phyloP scores from a whole-genome alignment of 2,797 vertebrate genomes.

The Ctenosaura bakeri region DNA sequence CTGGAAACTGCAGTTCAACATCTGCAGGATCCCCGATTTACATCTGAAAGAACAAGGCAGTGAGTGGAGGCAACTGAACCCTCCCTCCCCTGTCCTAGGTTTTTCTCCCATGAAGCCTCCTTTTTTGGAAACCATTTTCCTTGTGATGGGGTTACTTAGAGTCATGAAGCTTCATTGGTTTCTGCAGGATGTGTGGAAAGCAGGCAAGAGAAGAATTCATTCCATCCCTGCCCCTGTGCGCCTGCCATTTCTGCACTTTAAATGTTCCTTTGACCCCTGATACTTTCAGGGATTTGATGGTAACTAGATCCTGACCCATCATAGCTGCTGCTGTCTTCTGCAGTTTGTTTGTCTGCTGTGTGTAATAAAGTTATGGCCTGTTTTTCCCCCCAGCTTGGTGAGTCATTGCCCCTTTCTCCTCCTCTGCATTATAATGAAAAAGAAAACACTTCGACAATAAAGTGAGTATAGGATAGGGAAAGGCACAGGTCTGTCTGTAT shows the following conservation, averaged over 20 bases:
- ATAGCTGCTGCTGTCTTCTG: neutral
- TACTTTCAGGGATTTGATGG: constrained; percentile 8
- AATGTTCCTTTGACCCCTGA: neutral
- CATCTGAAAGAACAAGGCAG: neutral
- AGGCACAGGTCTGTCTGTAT: neutral
- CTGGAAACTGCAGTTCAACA: neutral
- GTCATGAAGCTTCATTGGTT: neutral
- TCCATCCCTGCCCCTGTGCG: neutral
- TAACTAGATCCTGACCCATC: neutral
- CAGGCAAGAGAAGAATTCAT: neutral
- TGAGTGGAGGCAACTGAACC: neutral
- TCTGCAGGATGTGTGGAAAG: too few relatives aligned
- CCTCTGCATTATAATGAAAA: neutral
- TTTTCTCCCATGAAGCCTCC: too few relatives aligned
- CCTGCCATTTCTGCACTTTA: neutral
- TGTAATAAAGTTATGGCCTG: neutral
- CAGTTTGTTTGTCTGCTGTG: neutral
- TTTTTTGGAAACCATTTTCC: neutral
- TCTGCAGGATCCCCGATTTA: too few relatives aligned
- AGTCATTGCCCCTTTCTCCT: neutral
- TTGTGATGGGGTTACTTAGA: neutral
- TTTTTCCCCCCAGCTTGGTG: neutral
- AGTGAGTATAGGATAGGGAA: neutral
- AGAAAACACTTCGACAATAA: neutral
- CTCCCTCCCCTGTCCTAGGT: neutral